Evolutionary conservation across 2,888 invertebrate genomes (phyloP), one percentile per base, ranked within the genome.

Genomic region (Endomychus coccineus): DNA sequence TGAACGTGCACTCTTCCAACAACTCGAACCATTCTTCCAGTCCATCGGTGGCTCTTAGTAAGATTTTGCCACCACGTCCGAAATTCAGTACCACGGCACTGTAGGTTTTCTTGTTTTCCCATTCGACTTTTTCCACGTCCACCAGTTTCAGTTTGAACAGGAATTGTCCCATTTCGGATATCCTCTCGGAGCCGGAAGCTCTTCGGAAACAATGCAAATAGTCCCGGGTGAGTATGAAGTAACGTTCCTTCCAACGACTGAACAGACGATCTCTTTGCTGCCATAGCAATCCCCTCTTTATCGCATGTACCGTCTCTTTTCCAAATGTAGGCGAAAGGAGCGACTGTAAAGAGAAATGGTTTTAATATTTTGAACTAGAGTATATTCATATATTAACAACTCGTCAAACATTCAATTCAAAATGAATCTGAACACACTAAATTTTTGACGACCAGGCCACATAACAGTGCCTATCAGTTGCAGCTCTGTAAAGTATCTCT

Each of bases 121-220:
- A 78, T 61, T 77, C 76, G 27, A 78, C 73, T 50, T 72, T 71
- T 50, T 77, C 77, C 27, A 79, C 74, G 57, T 79, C 79, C 34
- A 75, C 73, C 47, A 77, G 65, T 58, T 74, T 73, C 32, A 60
- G 65, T 61, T 78, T 78, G 66, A 77, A 77, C 48, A 78, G 72
- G 58, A 78, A 78, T 61, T 75, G 75, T 44, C 78, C 78, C 77
- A 78, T 78, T 56, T 77, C 76, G 10, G 77, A 75, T 42, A 76
- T 73, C 35, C 67, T 59, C 48, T 67, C 66, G 43, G 72, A 67
- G 36, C 74, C 74, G 16, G 75, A 73, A 38, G 76, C 75, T 48
- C 76, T 65, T 54, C 77, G 71, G 62, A 78, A 78, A 59, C 77
- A 78, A 57, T 77, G 75, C 52, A 78, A 67, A 58, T 78, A 78